phyloP scores from a whole-genome alignment of 2,797 vertebrate genomes.

The Chiloscyllium punctatum region DNA sequence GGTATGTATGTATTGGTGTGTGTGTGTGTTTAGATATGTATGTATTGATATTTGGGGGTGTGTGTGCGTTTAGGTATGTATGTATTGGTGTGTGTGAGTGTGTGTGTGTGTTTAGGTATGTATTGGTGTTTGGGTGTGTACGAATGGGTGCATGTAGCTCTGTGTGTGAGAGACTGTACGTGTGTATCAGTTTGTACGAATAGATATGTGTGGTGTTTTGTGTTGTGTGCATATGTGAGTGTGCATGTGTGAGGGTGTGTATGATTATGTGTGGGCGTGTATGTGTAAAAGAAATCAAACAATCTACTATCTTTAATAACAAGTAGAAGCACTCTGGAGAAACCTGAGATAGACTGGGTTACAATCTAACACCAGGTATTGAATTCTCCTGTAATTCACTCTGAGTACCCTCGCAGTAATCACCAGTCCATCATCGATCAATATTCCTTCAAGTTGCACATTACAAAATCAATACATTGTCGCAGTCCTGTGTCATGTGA shows the following conservation, averaged over 20 bases:
- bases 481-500: background rate
- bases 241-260: too few relatives aligned
- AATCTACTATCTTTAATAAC: background rate
- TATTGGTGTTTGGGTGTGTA: too few relatives aligned
- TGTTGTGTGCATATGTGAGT: background rate
- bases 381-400: conserved; percentile 1
- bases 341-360: background rate
- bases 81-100: too few relatives aligned
- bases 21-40: too few relatives aligned
- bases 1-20: too few relatives aligned
- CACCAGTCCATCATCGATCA: background rate
- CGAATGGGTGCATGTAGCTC: too few relatives aligned
- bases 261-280: background rate
- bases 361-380: conserved; percentile 1
- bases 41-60: too few relatives aligned
- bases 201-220: too few relatives aligned
- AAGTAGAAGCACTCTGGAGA: background rate
- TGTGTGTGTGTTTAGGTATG: too few relatives aligned
- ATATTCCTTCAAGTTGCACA: background rate
- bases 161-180: too few relatives aligned
- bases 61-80: too few relatives aligned
- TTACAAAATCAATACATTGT: background rate
- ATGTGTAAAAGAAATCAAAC: background rate
- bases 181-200: too few relatives aligned
- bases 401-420: background rate